These are phyloP conservation scores for Acronicta aceris DNA, from an alignment of 2,888 invertebrate genomes.

Conservation along the genomic window DNA sequence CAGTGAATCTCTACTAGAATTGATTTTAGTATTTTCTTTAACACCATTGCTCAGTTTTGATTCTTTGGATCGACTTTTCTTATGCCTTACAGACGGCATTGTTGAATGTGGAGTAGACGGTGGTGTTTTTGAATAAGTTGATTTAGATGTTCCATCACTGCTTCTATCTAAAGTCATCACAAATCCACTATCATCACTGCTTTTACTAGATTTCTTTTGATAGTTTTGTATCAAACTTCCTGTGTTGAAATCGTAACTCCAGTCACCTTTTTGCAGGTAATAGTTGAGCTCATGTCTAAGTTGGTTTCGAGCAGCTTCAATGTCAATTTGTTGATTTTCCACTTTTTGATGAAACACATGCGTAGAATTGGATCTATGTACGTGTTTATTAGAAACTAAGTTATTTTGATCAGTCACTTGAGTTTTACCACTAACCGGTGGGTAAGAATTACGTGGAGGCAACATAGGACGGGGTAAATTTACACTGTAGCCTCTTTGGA, in stretches of 20 bases:
- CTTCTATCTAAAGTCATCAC: slow-evolving; percentile 87
- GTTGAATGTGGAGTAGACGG: slow-evolving; percentile 85
- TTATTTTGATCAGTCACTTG: slow-evolving; percentile 87
- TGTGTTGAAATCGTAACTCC: slow-evolving; percentile 86
- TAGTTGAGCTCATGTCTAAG: slow-evolving; percentile 85
- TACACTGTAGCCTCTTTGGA: slow-evolving; percentile 89
- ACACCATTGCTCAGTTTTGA: slow-evolving; percentile 79
- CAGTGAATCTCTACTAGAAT: slow-evolving; percentile 86
- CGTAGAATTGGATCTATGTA: slow-evolving; percentile 91
- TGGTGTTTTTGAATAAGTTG: slow-evolving; percentile 85
- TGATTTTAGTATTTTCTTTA: slow-evolving; percentile 80
- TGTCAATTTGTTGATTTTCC: slow-evolving; percentile 79
- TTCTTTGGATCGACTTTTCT: slow-evolving; percentile 85
- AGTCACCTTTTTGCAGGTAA: slow-evolving; percentile 86
- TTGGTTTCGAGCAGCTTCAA: slow-evolving; percentile 85
- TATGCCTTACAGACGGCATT: slow-evolving; percentile 83
- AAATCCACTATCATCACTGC: slow-evolving; percentile 86
- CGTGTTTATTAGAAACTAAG: slow-evolving; percentile 86
- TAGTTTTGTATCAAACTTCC: slow-evolving; percentile 86
- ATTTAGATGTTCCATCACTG: slow-evolving; percentile 86
- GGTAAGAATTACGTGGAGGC: slow-evolving; percentile 91
- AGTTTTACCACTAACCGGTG: slow-evolving; percentile 89
- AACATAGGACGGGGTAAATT: slow-evolving; percentile 89
- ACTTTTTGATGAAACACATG: slow-evolving; percentile 87
- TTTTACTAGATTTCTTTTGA: slow-evolving; percentile 87